phyloP scores from a whole-genome alignment of 1,140 invertebrate species.

The Aculops lycopersici region DNA sequence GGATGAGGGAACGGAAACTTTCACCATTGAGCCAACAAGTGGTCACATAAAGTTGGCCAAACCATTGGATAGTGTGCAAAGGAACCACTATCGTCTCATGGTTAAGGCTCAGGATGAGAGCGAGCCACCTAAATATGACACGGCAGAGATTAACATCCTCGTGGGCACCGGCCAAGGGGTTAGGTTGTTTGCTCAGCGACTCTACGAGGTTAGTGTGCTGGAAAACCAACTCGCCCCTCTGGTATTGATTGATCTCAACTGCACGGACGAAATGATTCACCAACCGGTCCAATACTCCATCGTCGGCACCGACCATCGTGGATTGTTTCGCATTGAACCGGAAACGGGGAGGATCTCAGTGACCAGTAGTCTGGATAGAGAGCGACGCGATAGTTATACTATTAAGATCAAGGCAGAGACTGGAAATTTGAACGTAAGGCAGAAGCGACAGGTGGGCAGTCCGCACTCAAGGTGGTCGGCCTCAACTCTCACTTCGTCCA shows the following conservation, averaged over 20 bases:
- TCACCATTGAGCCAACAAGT: slow-evolving; percentile 27
- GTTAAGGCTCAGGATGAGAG: slow-evolving; percentile 32
- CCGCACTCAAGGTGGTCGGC: neutral
- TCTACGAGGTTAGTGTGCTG: slow-evolving; percentile 13
- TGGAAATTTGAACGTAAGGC: slow-evolving; percentile 3
- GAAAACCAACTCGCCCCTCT: slow-evolving; percentile 13
- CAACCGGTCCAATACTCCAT: slow-evolving; percentile 12
- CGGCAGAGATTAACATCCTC: slow-evolving; percentile 13
- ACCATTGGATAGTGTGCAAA: slow-evolving; percentile 73
- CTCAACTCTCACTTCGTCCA: neutral
- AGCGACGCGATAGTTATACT: slow-evolving; percentile 12
- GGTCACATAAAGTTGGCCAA: slow-evolving; percentile 74
- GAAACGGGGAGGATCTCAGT: slow-evolving; percentile 12
- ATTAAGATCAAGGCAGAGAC: slow-evolving; percentile 13
- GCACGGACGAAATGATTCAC: slow-evolving; percentile 13
- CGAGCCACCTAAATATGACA: slow-evolving; percentile 13
- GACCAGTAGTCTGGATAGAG: slow-evolving; percentile 13
- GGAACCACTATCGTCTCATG: slow-evolving; percentile 59
- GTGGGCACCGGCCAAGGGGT: slow-evolving; percentile 15
- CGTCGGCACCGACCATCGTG: slow-evolving; percentile 12
- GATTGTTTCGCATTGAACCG: slow-evolving; percentile 13
- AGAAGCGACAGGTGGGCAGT: neutral
- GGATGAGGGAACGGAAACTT: slow-evolving; percentile 12
- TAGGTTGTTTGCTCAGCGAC: slow-evolving; percentile 12
- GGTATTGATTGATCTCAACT: slow-evolving; percentile 13